Conservation (phyloP, 2,888 invertebrate species). For the Catocala fraxini region DNA sequence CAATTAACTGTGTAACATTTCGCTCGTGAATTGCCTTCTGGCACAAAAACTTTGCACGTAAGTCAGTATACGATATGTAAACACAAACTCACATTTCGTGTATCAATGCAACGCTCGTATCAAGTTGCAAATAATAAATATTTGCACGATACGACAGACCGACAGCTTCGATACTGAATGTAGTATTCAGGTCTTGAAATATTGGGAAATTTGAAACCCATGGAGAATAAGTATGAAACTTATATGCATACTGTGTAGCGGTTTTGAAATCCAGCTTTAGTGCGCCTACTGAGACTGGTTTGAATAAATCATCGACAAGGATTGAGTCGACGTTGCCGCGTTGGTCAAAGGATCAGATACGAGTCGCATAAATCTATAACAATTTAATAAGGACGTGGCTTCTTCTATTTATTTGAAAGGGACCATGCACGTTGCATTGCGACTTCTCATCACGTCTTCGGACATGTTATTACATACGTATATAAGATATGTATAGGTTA, state of each 20-base stretch:
- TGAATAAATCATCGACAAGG: slow-evolving; percentile 1
- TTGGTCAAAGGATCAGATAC: background rate
- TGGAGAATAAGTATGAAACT: slow-evolving; percentile 9
- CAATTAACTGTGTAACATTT: background rate
- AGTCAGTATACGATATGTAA: slow-evolving; percentile 32
- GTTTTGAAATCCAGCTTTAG: background rate
- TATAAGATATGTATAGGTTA: no score
- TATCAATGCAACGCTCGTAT: slow-evolving; percentile 41
- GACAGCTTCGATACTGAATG: slow-evolving; percentile 38
- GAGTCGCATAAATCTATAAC: background rate
- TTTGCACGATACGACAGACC: slow-evolving; percentile 42
- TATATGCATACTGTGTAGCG: background rate
- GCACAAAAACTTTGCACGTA: slow-evolving; percentile 11
- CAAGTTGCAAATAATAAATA: slow-evolving; percentile 52
- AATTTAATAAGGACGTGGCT: background rate
- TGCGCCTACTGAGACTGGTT: background rate
- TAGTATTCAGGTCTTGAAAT: slow-evolving; percentile 33
- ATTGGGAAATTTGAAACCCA: slow-evolving; percentile 33
- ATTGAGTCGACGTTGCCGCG: background rate
- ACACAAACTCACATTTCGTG: slow-evolving; percentile 34
- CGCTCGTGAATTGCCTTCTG: background rate
- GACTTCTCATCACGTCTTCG: no score
- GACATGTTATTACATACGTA: no score
- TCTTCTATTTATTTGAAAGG: no score
- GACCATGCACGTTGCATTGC: no score